A percentile compares a stretch with the other conserved stretches of the same genome.
These are phyloP conservation scores for Carassius gibelio DNA, from an alignment of 2,113 vertebrate species.

Conservation along the genomic window DNA sequence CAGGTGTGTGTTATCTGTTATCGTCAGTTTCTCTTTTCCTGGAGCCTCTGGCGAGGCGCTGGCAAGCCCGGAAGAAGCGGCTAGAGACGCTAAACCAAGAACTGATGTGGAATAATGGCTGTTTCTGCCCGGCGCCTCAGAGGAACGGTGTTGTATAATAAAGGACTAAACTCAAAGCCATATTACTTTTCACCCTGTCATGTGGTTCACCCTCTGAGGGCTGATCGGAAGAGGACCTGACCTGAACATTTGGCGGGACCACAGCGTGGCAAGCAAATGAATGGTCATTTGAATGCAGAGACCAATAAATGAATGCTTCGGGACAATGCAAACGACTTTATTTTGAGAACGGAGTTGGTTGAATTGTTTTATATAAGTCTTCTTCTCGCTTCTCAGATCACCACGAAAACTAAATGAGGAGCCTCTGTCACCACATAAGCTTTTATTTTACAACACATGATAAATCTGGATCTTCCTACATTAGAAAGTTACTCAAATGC, in stretches of 20 bases:
- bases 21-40: slow-evolving; percentile 87
- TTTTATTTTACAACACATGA: background rate
- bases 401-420: background rate
- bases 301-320: slow-evolving; percentile 50
- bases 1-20: slow-evolving; percentile 86
- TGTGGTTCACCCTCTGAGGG: slow-evolving; percentile 46
- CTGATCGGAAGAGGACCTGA: slow-evolving; percentile 37
- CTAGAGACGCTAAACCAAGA: slow-evolving; percentile 56
- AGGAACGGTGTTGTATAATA: slow-evolving; percentile 71
- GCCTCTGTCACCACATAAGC: background rate
- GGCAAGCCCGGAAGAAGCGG: slow-evolving; percentile 73
- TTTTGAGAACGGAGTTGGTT: slow-evolving; percentile 41
- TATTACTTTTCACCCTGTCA: slow-evolving; percentile 30
- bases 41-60: slow-evolving; percentile 82
- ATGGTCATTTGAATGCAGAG: slow-evolving; percentile 41
- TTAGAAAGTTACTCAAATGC: background rate
- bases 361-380: slow-evolving; percentile 45
- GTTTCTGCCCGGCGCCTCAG: slow-evolving; percentile 65
- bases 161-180: slow-evolving; percentile 18
- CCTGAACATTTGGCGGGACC: slow-evolving; percentile 42
- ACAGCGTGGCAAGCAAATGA: slow-evolving; percentile 43
- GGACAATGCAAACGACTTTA: slow-evolving; percentile 32
- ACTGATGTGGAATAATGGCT: slow-evolving; percentile 69
- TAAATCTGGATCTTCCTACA: background rate
- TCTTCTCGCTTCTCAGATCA: background rate